Conservation (phyloP, 2,888 invertebrate species). For the Lingula anatina region DNA sequence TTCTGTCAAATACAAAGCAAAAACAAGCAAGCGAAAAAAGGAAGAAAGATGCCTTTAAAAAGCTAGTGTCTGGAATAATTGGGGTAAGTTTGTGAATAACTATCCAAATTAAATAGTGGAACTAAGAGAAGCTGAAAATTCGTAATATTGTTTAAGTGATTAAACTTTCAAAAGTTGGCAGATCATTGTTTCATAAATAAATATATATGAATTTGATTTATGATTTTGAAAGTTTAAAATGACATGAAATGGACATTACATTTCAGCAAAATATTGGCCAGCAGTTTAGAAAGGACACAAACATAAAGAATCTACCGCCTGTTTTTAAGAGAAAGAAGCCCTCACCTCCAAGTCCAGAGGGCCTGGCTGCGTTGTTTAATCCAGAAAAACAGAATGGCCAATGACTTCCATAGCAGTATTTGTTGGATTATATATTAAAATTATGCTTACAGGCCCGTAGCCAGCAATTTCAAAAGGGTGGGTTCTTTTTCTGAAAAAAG, state of each 20-base stretch:
- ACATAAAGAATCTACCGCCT: conserved; percentile 76
- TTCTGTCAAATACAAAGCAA: conserved; percentile 55
- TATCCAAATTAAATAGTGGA: not conserved
- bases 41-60: conserved; percentile 82
- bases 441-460: too few species aligned
- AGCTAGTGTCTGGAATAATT: conserved; percentile 40
- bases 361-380: too few species aligned
- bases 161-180: not conserved
- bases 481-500: too few species aligned
- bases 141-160: not conserved
- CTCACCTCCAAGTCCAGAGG: too few species aligned
- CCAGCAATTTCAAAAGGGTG: too few species aligned
- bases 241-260: too few species aligned
- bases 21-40: conserved; percentile 74
- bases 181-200: not conserved
- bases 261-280: conserved; percentile 77
- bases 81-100: conserved; percentile 34
- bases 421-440: too few species aligned
- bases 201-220: conserved; percentile 3
- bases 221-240: too few species aligned
- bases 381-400: too few species aligned
- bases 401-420: too few species aligned
- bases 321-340: conserved; percentile 19
- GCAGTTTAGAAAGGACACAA: conserved; percentile 79
- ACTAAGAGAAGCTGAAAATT: not conserved